Evolutionary conservation across 2,113 vertebrate species (phyloP).

Genomic region (Oncorhynchus gorbuscha): DNA sequence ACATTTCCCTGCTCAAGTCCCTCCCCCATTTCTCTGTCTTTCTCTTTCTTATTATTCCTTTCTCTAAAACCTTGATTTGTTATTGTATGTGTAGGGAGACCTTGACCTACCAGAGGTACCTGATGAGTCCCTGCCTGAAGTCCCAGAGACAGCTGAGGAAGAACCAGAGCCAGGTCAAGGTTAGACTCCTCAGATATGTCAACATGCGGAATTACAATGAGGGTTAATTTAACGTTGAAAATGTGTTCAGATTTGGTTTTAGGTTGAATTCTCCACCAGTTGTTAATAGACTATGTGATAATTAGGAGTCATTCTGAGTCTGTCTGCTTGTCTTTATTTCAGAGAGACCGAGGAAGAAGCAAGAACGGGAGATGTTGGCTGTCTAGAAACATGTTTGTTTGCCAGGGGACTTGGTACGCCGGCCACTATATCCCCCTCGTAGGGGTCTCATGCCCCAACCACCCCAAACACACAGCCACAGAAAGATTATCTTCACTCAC

Average conservation of each 20-base stretch:
- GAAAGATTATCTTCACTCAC: neutral
- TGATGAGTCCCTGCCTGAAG: slow-evolving; percentile 74
- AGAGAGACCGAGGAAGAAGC: slow-evolving; percentile 65
- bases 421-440: neutral
- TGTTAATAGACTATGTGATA: neutral
- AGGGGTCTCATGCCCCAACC: neutral
- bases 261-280: neutral
- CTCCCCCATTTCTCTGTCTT: neutral
- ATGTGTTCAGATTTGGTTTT: neutral
- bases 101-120: slow-evolving; percentile 88
- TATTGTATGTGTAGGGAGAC: slow-evolving; percentile 66
- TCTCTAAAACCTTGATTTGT: neutral
- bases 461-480: neutral
- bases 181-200: neutral
- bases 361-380: slow-evolving; percentile 66
- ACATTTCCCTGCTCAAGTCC: too few relatives aligned
- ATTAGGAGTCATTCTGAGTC: neutral
- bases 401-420: neutral
- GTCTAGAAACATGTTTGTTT: slow-evolving; percentile 39
- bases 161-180: slow-evolving; percentile 68
- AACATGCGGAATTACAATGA: neutral
- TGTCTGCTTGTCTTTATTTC: slow-evolving; percentile 35
- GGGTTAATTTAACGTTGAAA: neutral
- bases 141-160: slow-evolving; percentile 57
- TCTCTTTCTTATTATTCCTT: neutral